phyloP scores from a whole-genome alignment of 2,888 invertebrate species.

The Hipparchia semele region DNA sequence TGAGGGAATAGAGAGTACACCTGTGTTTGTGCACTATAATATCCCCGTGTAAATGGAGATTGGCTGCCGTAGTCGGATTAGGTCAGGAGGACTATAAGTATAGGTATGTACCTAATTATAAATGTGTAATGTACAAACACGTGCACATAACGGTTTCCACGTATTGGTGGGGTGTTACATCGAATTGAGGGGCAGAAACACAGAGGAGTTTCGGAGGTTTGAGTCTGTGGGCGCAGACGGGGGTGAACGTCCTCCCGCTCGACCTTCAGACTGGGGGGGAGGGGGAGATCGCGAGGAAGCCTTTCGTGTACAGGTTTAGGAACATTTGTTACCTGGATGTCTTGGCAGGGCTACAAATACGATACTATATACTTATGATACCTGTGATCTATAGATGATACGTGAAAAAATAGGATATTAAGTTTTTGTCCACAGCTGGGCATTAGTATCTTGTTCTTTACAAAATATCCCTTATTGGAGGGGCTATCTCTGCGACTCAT shows the following conservation, averaged over 20 bases:
- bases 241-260: conserved; percentile 72
- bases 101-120: neutral
- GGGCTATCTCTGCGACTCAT: too few species aligned
- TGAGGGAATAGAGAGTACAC: too few species aligned
- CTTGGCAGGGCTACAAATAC: conserved; percentile 31
- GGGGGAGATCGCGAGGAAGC: conserved; percentile 66
- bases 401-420: neutral
- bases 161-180: conserved; percentile 22
- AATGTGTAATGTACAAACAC: neutral
- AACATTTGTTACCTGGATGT: conserved; percentile 38
- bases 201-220: conserved; percentile 40
- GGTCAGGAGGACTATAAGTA: neutral
- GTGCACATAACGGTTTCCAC: conserved; percentile 7
- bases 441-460: too few species aligned
- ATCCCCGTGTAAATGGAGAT: too few species aligned
- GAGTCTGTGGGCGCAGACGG: conserved; percentile 44
- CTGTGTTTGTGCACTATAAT: too few species aligned
- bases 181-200: conserved; percentile 26
- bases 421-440: too few species aligned
- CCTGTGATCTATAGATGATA: conserved; percentile 23
- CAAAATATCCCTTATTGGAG: too few species aligned
- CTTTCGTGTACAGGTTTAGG: conserved; percentile 45
- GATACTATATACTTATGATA: conserved; percentile 8
- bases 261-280: conserved; percentile 72
- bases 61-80: too few species aligned